phyloP scores from a whole-genome alignment of 2,113 vertebrate genomes.

The Nycticorax nycticorax region DNA sequence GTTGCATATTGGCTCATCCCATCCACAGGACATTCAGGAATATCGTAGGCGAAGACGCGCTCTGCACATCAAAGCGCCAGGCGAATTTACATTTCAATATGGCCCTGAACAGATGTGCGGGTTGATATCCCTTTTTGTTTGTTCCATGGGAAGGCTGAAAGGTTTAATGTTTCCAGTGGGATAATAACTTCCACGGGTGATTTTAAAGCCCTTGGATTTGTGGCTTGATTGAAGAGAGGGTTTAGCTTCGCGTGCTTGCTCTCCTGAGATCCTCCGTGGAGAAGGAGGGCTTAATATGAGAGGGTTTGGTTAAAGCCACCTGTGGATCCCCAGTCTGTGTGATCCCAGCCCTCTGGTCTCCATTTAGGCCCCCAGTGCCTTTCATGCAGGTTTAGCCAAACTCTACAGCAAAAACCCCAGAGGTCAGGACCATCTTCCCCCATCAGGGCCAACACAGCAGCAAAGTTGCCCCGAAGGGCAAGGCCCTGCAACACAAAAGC shows the following conservation, averaged over 20 bases:
- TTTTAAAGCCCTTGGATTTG: background rate
- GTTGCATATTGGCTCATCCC: background rate
- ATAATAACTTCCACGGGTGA: background rate
- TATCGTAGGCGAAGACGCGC: accelerated
- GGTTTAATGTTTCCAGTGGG: background rate
- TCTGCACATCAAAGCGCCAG: background rate
- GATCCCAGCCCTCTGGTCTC: background rate
- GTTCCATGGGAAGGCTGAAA: background rate
- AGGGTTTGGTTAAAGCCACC: background rate
- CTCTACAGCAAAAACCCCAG: background rate
- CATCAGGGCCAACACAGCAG: no score
- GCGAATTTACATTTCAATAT: background rate
- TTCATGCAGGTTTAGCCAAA: background rate
- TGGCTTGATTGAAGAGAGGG: background rate
- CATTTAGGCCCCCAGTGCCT: accelerated
- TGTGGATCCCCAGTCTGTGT: accelerated
- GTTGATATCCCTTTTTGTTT: background rate
- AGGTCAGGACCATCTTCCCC: background rate
- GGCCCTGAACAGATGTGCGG: background rate
- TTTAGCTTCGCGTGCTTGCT: accelerated
- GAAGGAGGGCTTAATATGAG: background rate
- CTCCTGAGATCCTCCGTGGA: background rate
- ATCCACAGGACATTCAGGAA: background rate
- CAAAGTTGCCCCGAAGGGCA: background rate
- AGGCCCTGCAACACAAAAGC: accelerated